Conservation (phyloP, 2,797 vertebrate species). For the Lindbergichthys nudifrons region DNA sequence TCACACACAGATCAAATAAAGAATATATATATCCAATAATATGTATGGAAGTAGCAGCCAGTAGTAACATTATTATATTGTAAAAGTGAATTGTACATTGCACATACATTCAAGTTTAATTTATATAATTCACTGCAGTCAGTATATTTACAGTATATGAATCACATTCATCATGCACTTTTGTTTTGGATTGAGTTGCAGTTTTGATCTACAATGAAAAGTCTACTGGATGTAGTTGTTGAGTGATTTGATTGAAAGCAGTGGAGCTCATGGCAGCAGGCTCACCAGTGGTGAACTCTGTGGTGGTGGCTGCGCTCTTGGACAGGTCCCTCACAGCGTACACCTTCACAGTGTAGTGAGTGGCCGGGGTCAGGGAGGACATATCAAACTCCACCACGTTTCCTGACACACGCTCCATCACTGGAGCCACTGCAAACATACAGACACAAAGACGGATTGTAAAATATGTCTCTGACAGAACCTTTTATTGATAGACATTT, state of each 20-base stretch:
- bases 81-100: no score
- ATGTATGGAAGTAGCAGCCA: no score
- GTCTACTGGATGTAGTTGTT: neutral
- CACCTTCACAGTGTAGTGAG: constrained; percentile 89
- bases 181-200: neutral
- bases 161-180: neutral
- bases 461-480: no score
- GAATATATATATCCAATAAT: no score
- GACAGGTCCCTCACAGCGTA: constrained; percentile 90
- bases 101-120: neutral
- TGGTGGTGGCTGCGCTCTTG: constrained; percentile 88
- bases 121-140: no score
- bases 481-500: no score
- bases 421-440: constrained; percentile 84
- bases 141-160: neutral
- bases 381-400: constrained; percentile 93
- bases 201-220: neutral
- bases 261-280: neutral
- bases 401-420: constrained; percentile 91
- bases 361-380: constrained; percentile 88
- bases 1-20: no score
- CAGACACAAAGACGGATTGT: neutral
- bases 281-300: constrained; percentile 92
- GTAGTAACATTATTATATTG: no score
- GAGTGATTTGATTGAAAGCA: neutral